Conservation (phyloP, 2,113 vertebrate species). For the Gallinago paraguaiae region DNA sequence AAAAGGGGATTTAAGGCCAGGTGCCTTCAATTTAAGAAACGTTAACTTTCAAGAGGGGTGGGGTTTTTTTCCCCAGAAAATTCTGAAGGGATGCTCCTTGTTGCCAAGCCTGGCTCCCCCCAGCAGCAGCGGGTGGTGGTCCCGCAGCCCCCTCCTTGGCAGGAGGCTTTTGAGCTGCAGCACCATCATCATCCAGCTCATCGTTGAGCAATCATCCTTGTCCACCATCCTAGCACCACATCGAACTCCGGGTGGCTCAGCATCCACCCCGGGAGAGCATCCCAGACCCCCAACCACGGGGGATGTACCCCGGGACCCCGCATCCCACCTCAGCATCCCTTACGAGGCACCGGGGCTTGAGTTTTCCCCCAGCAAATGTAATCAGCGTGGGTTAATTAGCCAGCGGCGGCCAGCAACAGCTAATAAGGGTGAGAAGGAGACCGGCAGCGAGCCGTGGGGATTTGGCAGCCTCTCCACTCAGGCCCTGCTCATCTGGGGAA, state of each 20-base stretch:
- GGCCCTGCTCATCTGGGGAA: neutral
- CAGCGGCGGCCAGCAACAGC: neutral
- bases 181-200: too few species aligned
- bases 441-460: neutral
- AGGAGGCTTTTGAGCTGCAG: neutral
- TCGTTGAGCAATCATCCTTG: too few species aligned
- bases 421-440: neutral
- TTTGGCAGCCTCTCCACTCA: neutral
- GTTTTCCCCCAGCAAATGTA: neutral
- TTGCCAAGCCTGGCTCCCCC: accelerated
- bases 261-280: neutral
- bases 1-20: slow-evolving; percentile 11
- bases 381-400: neutral
- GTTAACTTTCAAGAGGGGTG: neutral
- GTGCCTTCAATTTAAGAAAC: neutral
- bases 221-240: too few species aligned
- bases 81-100: neutral
- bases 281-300: accelerated
- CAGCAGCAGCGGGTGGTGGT: accelerated
- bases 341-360: neutral
- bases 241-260: neutral
- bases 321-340: neutral
- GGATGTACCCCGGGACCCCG: neutral
- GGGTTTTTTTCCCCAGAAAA: neutral
- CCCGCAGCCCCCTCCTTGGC: neutral